Evolutionary conservation across 92 coral and sea anemone species (phyloP).

Genomic region (Zoanthus sociatus): DNA sequence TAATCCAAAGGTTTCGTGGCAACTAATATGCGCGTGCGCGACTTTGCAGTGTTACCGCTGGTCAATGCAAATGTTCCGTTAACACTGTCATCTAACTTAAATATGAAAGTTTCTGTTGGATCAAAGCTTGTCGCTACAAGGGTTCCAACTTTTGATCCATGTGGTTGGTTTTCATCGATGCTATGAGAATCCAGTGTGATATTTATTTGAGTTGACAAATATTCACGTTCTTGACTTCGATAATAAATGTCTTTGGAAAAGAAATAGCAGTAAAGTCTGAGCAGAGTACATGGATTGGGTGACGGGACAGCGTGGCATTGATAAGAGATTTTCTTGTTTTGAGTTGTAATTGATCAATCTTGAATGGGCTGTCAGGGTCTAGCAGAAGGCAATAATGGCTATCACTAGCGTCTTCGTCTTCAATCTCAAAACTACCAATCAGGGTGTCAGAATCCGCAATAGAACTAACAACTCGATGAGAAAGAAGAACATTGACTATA

Average conservation of each 20-base stretch:
- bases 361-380: conserved; percentile 65
- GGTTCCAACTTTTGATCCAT: conserved; percentile 70
- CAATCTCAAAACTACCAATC: conserved; percentile 66
- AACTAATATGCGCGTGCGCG: conserved; percentile 63
- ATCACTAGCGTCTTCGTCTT: conserved; percentile 67
- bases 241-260: conserved; percentile 58
- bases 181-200: conserved; percentile 66
- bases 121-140: conserved; percentile 58
- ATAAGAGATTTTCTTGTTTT: conserved; percentile 55
- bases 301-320: conserved; percentile 70
- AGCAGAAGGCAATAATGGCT: conserved; percentile 61
- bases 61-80: conserved; percentile 71
- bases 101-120: conserved; percentile 55
- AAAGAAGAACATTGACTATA: conserved; percentile 58
- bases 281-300: conserved; percentile 64
- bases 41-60: conserved; percentile 51
- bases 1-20: conserved; percentile 71
- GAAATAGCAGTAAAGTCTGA: conserved; percentile 32
- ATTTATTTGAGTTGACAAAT: conserved; percentile 64
- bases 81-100: conserved; percentile 68
- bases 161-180: conserved; percentile 66
- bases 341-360: conserved; percentile 58
- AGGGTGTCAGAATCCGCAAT: conserved; percentile 69
- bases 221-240: conserved; percentile 66
- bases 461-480: conserved; percentile 68